Evolutionary conservation across 1,140 invertebrate genomes (phyloP), one percentile per base, ranked within the genome.

Genomic region (Drosophila sproati): DNA sequence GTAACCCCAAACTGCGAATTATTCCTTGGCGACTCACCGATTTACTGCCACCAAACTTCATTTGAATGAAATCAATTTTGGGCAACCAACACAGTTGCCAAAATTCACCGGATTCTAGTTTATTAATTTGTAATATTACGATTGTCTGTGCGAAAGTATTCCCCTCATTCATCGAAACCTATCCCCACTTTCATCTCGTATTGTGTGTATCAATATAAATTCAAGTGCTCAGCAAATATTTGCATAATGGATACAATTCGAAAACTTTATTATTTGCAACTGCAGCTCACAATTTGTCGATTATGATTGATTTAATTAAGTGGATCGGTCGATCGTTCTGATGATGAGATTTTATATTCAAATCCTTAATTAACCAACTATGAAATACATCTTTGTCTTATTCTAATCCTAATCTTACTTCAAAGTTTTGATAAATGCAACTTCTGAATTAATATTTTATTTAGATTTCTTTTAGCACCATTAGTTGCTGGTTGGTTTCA

Each of bases 41-140:
- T 3, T 35, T 59, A 56, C 20, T 32, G 48, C 67, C 34, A 67
- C 64, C 51, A 67, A 37, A 67, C 54, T 68, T 50, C 39, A 68
- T 68, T 56, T 59, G 35, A 68, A 60, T 45, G 63, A 67, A 67
- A 73, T 70, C 70, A 73, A 57, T 73, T 20, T 50, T 52, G 3
- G 7, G 5, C 20, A 66, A 34, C 29, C 32, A 12, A 31, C 8
- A 20, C 20, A 32, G 59, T 20, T 39, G 54, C 37, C 57, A 60
- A 35, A 31, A 7, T 8, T 43, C 12, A 34, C 55, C 56, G 55
- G 55, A 39, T 34, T 20, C 54, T 7, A 68, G 54, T 68, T 68
- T 29, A 68, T 59, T 68, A 59, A 68, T 68, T 68, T 47, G 54
- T 29, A 35, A 67, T 67, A 59, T 67, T 37, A 20, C 12, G 32